A percentile compares a stretch with the other conserved stretches of the same genome.
Conservation (phyloP, 2,888 invertebrate species). For the Stenurella melanura region DNA sequence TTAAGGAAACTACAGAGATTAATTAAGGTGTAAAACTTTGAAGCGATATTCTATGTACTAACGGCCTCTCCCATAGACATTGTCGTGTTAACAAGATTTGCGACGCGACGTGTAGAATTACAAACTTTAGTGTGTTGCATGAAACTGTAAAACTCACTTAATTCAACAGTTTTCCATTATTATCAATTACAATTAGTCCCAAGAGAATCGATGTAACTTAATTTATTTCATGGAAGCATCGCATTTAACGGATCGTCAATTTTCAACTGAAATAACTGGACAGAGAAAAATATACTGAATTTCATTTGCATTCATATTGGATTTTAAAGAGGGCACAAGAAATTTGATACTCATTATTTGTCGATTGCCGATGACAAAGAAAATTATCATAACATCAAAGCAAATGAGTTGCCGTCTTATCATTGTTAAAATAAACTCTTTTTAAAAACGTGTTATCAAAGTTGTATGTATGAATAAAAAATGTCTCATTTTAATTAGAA, state of each 20-base stretch:
- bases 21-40: conserved; percentile 1
- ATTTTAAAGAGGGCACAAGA: too few species aligned
- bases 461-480: too few species aligned
- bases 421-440: too few species aligned
- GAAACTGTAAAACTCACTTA: conserved; percentile 1
- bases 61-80: not conserved
- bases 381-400: too few species aligned
- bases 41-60: not conserved
- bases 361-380: too few species aligned
- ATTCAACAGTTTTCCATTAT: not conserved
- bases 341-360: too few species aligned
- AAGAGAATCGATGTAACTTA: not conserved
- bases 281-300: not conserved
- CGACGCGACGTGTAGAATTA: not conserved
- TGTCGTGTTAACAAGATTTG: not conserved
- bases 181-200: not conserved
- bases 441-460: too few species aligned
- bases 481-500: too few species aligned
- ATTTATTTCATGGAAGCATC: not conserved
- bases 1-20: not conserved
- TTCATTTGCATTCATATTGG: too few species aligned
- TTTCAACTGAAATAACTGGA: conserved; percentile 5
- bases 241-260: not conserved
- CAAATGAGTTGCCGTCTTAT: too few species aligned
- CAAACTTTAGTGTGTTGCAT: not conserved